Evolutionary conservation across 1,140 invertebrate species (phyloP).

Genomic region (Papilio xuthus): DNA sequence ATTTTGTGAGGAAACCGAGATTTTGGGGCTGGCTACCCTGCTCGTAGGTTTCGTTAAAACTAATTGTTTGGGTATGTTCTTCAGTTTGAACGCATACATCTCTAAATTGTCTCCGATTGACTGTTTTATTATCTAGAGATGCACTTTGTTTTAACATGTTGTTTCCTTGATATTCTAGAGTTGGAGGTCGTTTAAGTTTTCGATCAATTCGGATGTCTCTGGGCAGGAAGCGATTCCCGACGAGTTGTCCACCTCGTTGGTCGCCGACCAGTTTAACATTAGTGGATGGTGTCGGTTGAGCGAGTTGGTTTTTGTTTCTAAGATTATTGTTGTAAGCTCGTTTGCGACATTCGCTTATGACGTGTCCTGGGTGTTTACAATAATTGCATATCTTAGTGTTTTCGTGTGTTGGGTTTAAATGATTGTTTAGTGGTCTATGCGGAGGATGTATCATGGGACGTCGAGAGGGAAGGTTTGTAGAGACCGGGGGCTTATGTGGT

Average conservation of each 20-base stretch:
- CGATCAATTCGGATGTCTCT: neutral
- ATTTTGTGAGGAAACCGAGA: neutral
- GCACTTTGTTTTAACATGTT: neutral
- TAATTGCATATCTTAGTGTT: conserved; percentile 20
- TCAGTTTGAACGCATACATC: conserved; percentile 1
- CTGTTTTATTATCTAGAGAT: conserved; percentile 14
- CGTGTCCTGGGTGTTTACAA: conserved; percentile 39
- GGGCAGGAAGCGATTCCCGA: conserved; percentile 32
- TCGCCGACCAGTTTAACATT: conserved; percentile 26
- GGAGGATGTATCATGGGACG: neutral
- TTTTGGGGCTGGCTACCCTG: conserved; percentile 29
- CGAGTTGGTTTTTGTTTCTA: neutral
- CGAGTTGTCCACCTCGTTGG: conserved; percentile 35
- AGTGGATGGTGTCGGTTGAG: conserved; percentile 1
- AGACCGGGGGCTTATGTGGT: neutral
- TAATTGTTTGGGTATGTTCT: neutral
- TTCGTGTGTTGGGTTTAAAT: neutral
- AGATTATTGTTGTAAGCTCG: conserved; percentile 36
- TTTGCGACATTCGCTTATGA: conserved; percentile 31
- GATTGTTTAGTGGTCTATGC: neutral
- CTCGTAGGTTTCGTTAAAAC: conserved; percentile 15
- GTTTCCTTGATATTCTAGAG: neutral
- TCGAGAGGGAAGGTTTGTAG: neutral
- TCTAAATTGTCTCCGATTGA: conserved; percentile 34
- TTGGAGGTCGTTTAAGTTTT: conserved; percentile 25